phyloP scores from a whole-genome alignment of 2,888 invertebrate genomes.

The Hybos culiciformis region DNA sequence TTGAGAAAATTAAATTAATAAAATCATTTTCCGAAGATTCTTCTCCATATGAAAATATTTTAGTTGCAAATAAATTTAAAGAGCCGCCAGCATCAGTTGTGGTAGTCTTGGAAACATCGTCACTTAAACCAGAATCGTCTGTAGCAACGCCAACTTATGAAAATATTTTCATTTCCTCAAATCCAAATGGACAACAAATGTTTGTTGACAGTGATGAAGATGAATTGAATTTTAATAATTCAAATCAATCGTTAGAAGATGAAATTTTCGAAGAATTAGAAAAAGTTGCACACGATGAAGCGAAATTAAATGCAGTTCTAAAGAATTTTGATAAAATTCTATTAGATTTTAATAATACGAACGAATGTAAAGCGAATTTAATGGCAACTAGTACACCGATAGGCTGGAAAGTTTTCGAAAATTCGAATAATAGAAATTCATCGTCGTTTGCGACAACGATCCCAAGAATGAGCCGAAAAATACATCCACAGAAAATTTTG shows the following conservation, averaged over 20 bases:
- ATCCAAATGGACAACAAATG: constrained; percentile 10
- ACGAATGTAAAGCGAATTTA: background rate
- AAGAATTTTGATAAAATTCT: constrained; percentile 42
- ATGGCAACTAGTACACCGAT: constrained; percentile 1
- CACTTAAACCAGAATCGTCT: background rate
- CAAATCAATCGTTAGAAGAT: constrained; percentile 31
- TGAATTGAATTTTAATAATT: constrained; percentile 25
- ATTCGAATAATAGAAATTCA: background rate
- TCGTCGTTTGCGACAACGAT: too few species aligned
- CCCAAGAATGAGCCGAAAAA: background rate
- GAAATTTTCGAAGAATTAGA: constrained; percentile 36
- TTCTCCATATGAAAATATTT: background rate
- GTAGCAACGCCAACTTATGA: background rate
- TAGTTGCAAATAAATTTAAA: too few species aligned
- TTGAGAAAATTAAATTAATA: background rate
- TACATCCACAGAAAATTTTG: constrained; percentile 25
- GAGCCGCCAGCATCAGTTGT: too few species aligned
- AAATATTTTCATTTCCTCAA: background rate
- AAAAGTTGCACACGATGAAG: constrained; percentile 35
- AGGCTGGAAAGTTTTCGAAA: background rate
- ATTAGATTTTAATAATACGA: constrained; percentile 31
- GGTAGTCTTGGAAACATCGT: too few species aligned
- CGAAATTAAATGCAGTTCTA: constrained; percentile 38
- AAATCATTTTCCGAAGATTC: background rate
- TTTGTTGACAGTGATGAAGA: constrained; percentile 30